These are phyloP conservation scores for Megalonaias nervosa DNA, from an alignment of 1,140 invertebrate genomes.

Conservation along the genomic window DNA sequence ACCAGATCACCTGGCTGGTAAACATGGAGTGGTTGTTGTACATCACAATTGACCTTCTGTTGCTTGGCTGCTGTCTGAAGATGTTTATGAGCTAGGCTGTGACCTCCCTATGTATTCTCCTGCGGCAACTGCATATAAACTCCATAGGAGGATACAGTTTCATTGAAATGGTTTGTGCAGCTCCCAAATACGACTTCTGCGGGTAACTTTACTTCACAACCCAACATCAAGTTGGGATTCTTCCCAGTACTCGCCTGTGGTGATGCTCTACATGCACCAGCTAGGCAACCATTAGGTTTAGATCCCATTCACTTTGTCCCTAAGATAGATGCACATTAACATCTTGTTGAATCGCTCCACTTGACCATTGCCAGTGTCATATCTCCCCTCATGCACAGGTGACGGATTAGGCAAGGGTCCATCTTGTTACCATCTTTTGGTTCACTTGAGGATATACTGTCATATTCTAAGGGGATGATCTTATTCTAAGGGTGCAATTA, in stretches of 20 bases:
- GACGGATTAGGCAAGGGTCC: no score
- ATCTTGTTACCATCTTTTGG: no score
- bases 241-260: slow-evolving; percentile 14
- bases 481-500: no score
- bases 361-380: slow-evolving; percentile 38
- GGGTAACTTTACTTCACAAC: slow-evolving; percentile 20
- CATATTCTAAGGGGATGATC: no score
- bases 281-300: slow-evolving; percentile 16
- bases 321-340: slow-evolving; percentile 39
- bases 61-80: no score
- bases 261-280: slow-evolving; percentile 7
- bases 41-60: no score
- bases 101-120: no score
- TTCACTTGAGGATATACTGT: no score
- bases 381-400: no score
- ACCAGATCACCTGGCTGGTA: background rate
- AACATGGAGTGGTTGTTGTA: no score
- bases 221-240: slow-evolving; percentile 35
- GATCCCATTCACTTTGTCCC: slow-evolving; percentile 33
- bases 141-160: background rate
- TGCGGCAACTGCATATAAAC: no score
- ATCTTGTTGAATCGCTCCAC: slow-evolving; percentile 58
- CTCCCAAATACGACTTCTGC: background rate
- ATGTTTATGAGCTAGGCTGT: no score
- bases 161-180: background rate